phyloP scores from a whole-genome alignment of 92 coral and sea anemone species.

The Zoanthus sansibaricus region DNA sequence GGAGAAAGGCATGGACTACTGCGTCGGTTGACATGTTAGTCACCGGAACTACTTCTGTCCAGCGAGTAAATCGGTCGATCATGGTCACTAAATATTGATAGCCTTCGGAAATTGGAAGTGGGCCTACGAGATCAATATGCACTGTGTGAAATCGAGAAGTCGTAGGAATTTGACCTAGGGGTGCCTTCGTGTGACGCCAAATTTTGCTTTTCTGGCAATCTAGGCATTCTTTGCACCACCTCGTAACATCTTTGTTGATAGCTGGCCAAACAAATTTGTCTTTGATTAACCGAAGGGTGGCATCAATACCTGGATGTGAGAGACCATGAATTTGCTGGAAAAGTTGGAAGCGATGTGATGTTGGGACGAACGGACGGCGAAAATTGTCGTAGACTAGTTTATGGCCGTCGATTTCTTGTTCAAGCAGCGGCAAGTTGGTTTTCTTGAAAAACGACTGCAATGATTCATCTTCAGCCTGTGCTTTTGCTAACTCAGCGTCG shows the following conservation, averaged over 20 bases:
- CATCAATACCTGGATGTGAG: too few species aligned
- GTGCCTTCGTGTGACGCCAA: neutral
- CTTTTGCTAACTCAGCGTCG: slow-evolving; percentile 21
- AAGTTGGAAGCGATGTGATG: too few species aligned
- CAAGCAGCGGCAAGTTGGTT: too few species aligned
- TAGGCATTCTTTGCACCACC: neutral
- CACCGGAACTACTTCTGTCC: neutral
- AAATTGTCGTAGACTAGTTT: too few species aligned
- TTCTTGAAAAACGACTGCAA: too few species aligned
- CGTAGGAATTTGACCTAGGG: slow-evolving; percentile 1
- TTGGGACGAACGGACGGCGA: too few species aligned
- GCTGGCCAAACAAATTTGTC: too few species aligned
- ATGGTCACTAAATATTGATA: slow-evolving; percentile 54
- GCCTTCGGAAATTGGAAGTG: slow-evolving; percentile 27
- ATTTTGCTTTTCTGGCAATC: slow-evolving; percentile 17
- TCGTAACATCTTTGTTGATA: too few species aligned
- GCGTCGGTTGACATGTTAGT: neutral
- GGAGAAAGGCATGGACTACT: neutral
- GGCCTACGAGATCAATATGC: neutral
- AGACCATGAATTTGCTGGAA: too few species aligned
- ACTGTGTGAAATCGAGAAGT: slow-evolving; percentile 10
- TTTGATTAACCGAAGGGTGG: too few species aligned
- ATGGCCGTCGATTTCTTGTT: too few species aligned
- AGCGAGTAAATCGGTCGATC: slow-evolving; percentile 4
- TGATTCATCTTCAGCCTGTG: slow-evolving; percentile 31